A percentile compares a stretch with the other conserved stretches of the same genome.
phyloP scores from a whole-genome alignment of 2,888 invertebrate species.

The Andrena bucephala region DNA sequence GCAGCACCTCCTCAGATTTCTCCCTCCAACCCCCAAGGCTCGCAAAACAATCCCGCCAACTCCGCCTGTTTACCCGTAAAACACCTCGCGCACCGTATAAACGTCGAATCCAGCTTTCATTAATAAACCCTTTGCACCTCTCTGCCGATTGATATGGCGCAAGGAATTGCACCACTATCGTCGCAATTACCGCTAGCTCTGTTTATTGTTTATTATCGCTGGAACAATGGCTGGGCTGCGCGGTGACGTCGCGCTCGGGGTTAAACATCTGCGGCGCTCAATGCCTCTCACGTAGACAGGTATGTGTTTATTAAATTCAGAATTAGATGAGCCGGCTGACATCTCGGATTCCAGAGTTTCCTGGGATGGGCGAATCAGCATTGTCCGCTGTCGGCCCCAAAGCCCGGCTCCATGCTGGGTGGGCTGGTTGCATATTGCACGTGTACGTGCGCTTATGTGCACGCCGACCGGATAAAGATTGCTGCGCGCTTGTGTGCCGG shows the following conservation, averaged over 20 bases:
- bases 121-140: conserved; percentile 9
- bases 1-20: no score
- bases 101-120: background rate
- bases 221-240: conserved; percentile 1
- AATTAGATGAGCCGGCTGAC: conserved; percentile 71
- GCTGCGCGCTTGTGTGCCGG: background rate
- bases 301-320: conserved; percentile 80
- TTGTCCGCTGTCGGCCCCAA: conserved; percentile 45
- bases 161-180: conserved; percentile 3
- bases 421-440: conserved; percentile 52
- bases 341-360: conserved; percentile 71
- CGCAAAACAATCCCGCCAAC: no score
- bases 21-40: no score
- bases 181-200: background rate
- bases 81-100: background rate
- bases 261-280: conserved; percentile 54
- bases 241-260: conserved; percentile 2
- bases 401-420: conserved; percentile 37
- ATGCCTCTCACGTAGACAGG: conserved; percentile 61
- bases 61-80: no score
- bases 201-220: conserved; percentile 35
- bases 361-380: conserved; percentile 64
- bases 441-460: conserved; percentile 53
- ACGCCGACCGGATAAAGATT: conserved; percentile 46
- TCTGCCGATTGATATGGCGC: conserved; percentile 23